Conservation (phyloP, 2,113 vertebrate genomes). For the Gobius niger region DNA sequence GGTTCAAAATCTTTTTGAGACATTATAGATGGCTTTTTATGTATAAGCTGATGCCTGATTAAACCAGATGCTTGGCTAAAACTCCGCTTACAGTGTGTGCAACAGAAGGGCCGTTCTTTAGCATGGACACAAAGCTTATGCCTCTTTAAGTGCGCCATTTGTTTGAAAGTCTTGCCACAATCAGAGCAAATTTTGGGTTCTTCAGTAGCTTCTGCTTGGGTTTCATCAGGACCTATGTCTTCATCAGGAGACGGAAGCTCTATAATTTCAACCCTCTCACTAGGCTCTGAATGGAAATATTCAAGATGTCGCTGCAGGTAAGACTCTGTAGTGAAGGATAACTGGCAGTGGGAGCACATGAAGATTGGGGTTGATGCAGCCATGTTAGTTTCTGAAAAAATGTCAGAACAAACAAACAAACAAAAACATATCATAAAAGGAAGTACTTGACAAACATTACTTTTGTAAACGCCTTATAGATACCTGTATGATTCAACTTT, state of each 20-base stretch:
- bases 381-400: slow-evolving; percentile 37
- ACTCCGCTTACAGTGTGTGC: slow-evolving; percentile 64
- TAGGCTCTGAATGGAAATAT: slow-evolving; percentile 44
- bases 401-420: neutral
- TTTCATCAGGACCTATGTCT: neutral
- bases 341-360: slow-evolving; percentile 66
- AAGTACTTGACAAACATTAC: neutral
- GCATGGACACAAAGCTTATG: slow-evolving; percentile 65
- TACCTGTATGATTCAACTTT: slow-evolving; percentile 66
- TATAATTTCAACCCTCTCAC: slow-evolving; percentile 15
- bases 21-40: slow-evolving; percentile 31
- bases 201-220: slow-evolving; percentile 13
- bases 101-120: slow-evolving; percentile 69
- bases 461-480: neutral
- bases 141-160: slow-evolving; percentile 52
- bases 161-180: slow-evolving; percentile 67
- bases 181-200: slow-evolving; percentile 52
- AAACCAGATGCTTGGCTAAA: slow-evolving; percentile 69
- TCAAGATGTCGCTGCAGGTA: slow-evolving; percentile 70
- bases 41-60: slow-evolving; percentile 63
- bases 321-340: slow-evolving; percentile 72
- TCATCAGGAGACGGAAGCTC: neutral
- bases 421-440: neutral
- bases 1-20: neutral
- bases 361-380: slow-evolving; percentile 46